Conservation (phyloP, 2,113 vertebrate species). For the Paradoxurus hermaphroditus region DNA sequence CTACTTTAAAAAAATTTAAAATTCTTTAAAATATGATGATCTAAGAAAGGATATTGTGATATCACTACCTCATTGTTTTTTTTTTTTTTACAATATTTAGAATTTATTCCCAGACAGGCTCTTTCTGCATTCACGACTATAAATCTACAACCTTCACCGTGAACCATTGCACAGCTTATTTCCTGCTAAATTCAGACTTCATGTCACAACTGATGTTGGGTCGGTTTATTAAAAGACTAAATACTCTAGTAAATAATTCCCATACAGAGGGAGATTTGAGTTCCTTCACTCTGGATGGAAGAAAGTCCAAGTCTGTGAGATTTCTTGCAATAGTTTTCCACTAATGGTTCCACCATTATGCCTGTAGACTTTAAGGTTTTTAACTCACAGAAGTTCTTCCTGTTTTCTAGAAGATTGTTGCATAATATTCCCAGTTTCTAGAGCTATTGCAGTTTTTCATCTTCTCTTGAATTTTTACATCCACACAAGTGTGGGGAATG, state of each 20-base stretch:
- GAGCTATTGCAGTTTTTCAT: neutral
- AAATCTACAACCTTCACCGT: neutral
- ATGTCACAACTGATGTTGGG: neutral
- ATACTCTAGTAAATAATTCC: neutral
- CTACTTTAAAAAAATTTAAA: neutral
- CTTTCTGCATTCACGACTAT: neutral
- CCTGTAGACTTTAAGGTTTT: neutral
- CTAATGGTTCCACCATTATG: neutral
- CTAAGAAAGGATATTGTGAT: neutral
- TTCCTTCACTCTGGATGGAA: neutral
- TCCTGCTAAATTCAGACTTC: neutral
- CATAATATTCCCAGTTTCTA: neutral
- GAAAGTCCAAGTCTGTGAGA: neutral
- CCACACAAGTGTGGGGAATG: neutral
- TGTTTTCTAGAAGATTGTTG: neutral
- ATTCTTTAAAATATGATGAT: neutral
- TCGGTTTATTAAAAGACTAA: neutral
- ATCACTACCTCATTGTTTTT: neutral
- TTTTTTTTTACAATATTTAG: neutral
- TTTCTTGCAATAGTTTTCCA: conserved; percentile 12
- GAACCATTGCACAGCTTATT: neutral
- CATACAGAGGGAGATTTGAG: neutral
- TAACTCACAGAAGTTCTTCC: neutral
- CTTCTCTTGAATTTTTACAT: neutral
- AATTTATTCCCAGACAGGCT: neutral